Percentiles rank a stretch among this genome's conserved stretches.
Conservation (phyloP, 2,888 invertebrate genomes). For the Drosophila subsilvestris region DNA sequence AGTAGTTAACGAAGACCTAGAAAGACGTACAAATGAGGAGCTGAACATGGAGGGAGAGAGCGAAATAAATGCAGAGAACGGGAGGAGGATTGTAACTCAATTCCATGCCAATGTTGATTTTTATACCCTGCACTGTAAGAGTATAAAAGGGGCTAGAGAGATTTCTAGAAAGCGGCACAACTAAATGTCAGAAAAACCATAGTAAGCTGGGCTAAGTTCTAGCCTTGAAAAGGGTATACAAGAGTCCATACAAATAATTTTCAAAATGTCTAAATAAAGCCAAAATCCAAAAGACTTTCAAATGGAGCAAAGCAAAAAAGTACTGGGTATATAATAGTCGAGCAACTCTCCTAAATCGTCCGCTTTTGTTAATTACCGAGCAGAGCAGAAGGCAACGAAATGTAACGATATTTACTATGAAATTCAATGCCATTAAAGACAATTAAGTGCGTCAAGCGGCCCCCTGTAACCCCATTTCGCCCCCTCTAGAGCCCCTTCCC, state of each 20-base stretch:
- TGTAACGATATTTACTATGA: constrained; percentile 47
- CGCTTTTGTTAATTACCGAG: constrained; percentile 57
- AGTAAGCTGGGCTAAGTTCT: too few species aligned
- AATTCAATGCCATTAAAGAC: constrained; percentile 50
- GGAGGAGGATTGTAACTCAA: constrained; percentile 48
- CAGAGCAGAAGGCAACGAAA: constrained; percentile 18
- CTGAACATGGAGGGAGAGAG: not conserved
- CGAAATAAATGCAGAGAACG: not conserved
- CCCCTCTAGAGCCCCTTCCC: constrained; percentile 3
- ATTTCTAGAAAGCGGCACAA: too few species aligned
- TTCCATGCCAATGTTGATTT: constrained; percentile 69
- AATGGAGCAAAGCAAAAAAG: too few species aligned
- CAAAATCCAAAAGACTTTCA: not conserved
- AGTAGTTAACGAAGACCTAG: constrained; percentile 17
- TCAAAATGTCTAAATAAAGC: not conserved
- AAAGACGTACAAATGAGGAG: not conserved
- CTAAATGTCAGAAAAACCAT: too few species aligned
- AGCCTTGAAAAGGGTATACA: too few species aligned
- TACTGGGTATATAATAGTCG: not conserved
- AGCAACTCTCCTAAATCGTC: not conserved
- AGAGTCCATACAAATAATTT: too few species aligned
- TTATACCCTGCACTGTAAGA: constrained; percentile 6
- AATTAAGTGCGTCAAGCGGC: constrained; percentile 36
- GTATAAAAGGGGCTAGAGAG: not conserved
- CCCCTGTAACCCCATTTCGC: not conserved